These are phyloP conservation scores for Sceloporus undulatus DNA, from an alignment of 2,113 vertebrate genomes.

Conservation along the genomic window DNA sequence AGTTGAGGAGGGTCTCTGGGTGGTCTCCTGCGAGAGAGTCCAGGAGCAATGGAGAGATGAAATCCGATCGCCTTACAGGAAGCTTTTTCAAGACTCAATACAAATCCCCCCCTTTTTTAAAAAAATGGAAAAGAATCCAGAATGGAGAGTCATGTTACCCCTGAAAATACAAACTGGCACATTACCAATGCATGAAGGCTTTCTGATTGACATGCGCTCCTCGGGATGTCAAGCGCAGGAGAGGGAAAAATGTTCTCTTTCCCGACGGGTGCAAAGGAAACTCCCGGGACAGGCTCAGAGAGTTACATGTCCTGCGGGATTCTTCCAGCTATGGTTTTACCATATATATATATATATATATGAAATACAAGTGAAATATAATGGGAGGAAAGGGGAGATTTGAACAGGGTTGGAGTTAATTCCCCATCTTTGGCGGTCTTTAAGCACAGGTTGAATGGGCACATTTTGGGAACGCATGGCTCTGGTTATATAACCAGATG, in stretches of 20 bases:
- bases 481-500: too few species aligned
- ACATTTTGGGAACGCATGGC: too few species aligned
- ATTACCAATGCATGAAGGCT: slow-evolving; percentile 49
- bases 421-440: too few species aligned
- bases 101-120: slow-evolving; percentile 59
- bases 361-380: too few species aligned
- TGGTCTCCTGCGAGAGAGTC: slow-evolving; percentile 34
- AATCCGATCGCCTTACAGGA: slow-evolving; percentile 68
- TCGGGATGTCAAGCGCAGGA: slow-evolving; percentile 12
- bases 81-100: slow-evolving; percentile 67
- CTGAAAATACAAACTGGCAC: slow-evolving; percentile 62
- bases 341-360: too few species aligned
- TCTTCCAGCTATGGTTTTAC: background rate
- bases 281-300: slow-evolving; percentile 23
- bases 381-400: too few species aligned
- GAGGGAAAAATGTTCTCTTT: slow-evolving; percentile 9
- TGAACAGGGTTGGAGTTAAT: too few species aligned
- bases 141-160: slow-evolving; percentile 69
- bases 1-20: slow-evolving; percentile 58
- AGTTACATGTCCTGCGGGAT: background rate
- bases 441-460: too few species aligned
- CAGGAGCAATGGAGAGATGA: slow-evolving; percentile 60
- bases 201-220: slow-evolving; percentile 56
- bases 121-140: slow-evolving; percentile 64
- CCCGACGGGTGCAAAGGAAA: slow-evolving; percentile 4